phyloP scores from a whole-genome alignment of 2,888 invertebrate species.

The Portevinia maculata region DNA sequence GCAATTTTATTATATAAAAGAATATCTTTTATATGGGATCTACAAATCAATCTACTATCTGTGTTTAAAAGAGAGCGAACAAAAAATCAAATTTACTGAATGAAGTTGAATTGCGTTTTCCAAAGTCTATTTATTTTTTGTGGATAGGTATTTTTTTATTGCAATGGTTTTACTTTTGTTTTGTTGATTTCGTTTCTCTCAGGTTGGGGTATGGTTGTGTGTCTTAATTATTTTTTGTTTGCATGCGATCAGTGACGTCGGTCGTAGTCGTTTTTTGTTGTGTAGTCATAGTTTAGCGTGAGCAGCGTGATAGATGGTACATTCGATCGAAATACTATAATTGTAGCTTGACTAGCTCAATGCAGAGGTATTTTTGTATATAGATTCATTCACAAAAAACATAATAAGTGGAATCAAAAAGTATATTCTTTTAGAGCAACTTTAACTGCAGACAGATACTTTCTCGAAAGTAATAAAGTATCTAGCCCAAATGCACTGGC shows the following conservation, averaged over 20 bases:
- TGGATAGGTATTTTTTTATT: slow-evolving; percentile 35
- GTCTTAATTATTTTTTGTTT: slow-evolving; percentile 67
- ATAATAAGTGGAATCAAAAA: slow-evolving; percentile 5
- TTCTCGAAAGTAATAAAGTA: slow-evolving; percentile 30
- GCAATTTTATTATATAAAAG: too few species aligned
- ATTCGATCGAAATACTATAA: slow-evolving; percentile 17
- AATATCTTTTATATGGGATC: too few species aligned
- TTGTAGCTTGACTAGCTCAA: slow-evolving; percentile 28
- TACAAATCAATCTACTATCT: slow-evolving; percentile 71
- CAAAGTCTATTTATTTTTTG: slow-evolving; percentile 53
- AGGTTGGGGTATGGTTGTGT: slow-evolving; percentile 37
- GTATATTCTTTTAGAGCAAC: slow-evolving; percentile 56
- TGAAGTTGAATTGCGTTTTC: slow-evolving; percentile 77
- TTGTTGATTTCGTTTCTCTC: slow-evolving; percentile 42
- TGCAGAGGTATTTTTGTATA: slow-evolving; percentile 7
- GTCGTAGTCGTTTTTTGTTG: neutral
- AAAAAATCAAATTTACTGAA: slow-evolving; percentile 78
- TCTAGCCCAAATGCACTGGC: slow-evolving; percentile 49
- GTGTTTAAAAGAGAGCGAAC: slow-evolving; percentile 68
- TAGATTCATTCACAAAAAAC: slow-evolving; percentile 4
- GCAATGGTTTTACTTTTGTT: slow-evolving; percentile 55
- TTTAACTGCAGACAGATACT: slow-evolving; percentile 45
- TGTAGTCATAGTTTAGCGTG: slow-evolving; percentile 35
- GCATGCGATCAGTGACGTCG: slow-evolving; percentile 72
- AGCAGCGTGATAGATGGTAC: slow-evolving; percentile 18